These are phyloP conservation scores for Hydriomena furcata DNA, from an alignment of 2,888 invertebrate species.

Conservation along the genomic window DNA sequence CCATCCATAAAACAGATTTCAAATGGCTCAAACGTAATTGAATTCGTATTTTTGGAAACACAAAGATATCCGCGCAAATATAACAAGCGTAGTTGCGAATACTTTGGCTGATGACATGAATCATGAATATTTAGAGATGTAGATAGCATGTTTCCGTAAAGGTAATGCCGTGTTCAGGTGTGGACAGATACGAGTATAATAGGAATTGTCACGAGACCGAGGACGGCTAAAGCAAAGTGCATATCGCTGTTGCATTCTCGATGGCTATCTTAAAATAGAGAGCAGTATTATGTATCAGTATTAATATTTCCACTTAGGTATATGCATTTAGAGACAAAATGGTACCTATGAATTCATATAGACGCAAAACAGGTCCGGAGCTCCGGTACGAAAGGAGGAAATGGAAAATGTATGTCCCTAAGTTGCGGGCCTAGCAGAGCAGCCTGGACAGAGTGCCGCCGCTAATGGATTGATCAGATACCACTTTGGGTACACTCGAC, in stretches of 20 bases:
- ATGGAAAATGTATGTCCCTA: conserved; percentile 82
- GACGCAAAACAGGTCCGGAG: conserved; percentile 44
- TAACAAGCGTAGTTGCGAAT: conserved; percentile 5
- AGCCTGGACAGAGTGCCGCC: conserved; percentile 62
- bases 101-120: conserved; percentile 8
- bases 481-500: conserved; percentile 53
- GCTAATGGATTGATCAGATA: conserved; percentile 81
- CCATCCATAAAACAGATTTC: conserved; percentile 28
- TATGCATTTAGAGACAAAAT: too few species aligned
- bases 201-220: conserved; percentile 45
- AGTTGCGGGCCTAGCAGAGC: conserved; percentile 68
- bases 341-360: too few species aligned
- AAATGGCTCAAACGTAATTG: conserved; percentile 29
- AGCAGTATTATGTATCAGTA: too few species aligned
- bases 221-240: conserved; percentile 51
- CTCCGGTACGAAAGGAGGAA: conserved; percentile 67
- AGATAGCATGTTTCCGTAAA: conserved; percentile 22
- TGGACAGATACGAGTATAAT: conserved; percentile 23
- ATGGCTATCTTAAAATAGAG: conserved; percentile 47
- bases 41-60: conserved; percentile 27
- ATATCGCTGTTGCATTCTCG: conserved; percentile 49
- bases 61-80: conserved; percentile 4
- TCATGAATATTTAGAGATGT: conserved; percentile 16
- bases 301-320: too few species aligned
- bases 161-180: conserved; percentile 24